Conservation (phyloP, 1,140 invertebrate species). For the Drosophila nigrodunni region DNA sequence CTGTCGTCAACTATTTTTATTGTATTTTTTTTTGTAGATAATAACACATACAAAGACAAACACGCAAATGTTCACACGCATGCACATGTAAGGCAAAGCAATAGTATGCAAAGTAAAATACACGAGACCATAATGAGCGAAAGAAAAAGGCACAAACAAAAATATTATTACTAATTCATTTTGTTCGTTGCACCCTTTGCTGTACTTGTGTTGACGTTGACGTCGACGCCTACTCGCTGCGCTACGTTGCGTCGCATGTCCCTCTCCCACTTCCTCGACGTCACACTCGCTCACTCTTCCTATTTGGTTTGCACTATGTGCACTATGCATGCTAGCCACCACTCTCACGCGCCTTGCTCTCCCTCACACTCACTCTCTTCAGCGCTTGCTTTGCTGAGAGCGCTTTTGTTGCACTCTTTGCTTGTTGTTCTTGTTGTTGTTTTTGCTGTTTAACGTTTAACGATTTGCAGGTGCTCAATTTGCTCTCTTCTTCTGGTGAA, state of each 20-base stretch:
- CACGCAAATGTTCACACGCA: conserved; percentile 12
- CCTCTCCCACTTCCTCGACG: neutral
- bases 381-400: conserved; percentile 21
- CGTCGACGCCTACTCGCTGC: conserved; percentile 22
- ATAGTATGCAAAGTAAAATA: conserved; percentile 21
- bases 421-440: neutral
- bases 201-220: conserved; percentile 19
- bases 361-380: neutral
- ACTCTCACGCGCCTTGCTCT: neutral
- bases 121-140: conserved; percentile 38
- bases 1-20: conserved; percentile 11
- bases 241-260: conserved; percentile 12
- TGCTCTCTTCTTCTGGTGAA: conserved; percentile 16
- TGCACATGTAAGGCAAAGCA: conserved; percentile 4
- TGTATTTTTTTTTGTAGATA: conserved; percentile 16
- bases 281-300: conserved; percentile 1
- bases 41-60: neutral
- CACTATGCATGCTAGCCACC: neutral
- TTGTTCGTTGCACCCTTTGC: conserved; percentile 56
- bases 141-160: conserved; percentile 47
- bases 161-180: conserved; percentile 79
- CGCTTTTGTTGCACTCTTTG: conserved; percentile 2
- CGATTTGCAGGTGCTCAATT: conserved; percentile 62
- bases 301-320: conserved; percentile 42
- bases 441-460: conserved; percentile 45